Evolutionary conservation across 2,888 invertebrate genomes (phyloP).

Genomic region (Hydriomena furcata): DNA sequence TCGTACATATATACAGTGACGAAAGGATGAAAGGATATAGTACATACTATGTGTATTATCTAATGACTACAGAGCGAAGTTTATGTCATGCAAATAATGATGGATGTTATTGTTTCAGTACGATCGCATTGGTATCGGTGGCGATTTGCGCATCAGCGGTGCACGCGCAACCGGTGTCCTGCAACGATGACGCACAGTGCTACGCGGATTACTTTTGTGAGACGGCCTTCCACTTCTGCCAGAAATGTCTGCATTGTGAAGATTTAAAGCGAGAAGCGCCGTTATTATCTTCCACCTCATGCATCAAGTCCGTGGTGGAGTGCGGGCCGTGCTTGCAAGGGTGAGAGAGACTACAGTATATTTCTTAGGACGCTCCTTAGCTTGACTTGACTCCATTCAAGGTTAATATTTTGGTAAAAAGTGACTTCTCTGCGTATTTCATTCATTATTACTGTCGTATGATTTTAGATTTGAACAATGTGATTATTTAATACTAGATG

Average conservation of each 20-base stretch:
- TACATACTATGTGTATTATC: no score
- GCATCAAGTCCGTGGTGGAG: slow-evolving; percentile 55
- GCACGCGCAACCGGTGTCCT: slow-evolving; percentile 39
- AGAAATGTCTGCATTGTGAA: slow-evolving; percentile 55
- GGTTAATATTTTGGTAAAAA: no score
- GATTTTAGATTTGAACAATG: no score
- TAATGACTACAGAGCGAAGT: no score
- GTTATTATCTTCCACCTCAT: slow-evolving; percentile 28
- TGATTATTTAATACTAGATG: no score
- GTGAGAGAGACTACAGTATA: slow-evolving; percentile 12
- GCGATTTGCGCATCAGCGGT: slow-evolving; percentile 24
- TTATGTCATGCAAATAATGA: no score
- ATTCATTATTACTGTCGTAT: no score
- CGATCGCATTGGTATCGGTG: slow-evolving; percentile 19
- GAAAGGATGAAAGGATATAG: no score
- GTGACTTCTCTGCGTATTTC: no score
- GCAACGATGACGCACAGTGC: slow-evolving; percentile 51
- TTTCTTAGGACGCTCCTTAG: no score
- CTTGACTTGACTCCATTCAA: no score
- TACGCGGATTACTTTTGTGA: slow-evolving; percentile 52
- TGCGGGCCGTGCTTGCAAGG: slow-evolving; percentile 57
- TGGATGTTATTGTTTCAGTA: slow-evolving; percentile 31
- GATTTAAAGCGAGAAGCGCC: slow-evolving; percentile 54
- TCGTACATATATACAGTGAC: no score
- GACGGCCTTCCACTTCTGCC: slow-evolving; percentile 42